These are phyloP conservation scores for Meiosimyza decipiens DNA, from an alignment of 2,888 invertebrate species.

Conservation along the genomic window DNA sequence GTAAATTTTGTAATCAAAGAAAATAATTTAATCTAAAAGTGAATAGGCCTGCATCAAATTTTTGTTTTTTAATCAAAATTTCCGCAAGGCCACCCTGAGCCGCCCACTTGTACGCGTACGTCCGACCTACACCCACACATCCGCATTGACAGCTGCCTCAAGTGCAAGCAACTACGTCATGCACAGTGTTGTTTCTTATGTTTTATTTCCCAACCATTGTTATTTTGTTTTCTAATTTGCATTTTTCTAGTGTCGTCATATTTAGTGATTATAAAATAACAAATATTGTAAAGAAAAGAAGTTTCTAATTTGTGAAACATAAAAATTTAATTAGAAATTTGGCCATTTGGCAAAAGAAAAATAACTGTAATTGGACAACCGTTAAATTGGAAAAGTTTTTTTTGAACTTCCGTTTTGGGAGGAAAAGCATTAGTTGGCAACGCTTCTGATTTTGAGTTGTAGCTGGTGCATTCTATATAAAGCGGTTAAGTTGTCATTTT, in stretches of 20 bases:
- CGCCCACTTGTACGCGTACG: not conserved
- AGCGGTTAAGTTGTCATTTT: not conserved
- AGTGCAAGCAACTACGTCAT: slow-evolving; percentile 32
- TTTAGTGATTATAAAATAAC: slow-evolving; percentile 23
- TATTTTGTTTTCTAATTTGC: slow-evolving; percentile 5
- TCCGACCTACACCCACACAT: slow-evolving; percentile 21
- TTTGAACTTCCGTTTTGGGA: not conserved
- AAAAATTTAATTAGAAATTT: too few species aligned
- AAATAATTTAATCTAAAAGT: too few species aligned
- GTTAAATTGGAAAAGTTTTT: too few species aligned
- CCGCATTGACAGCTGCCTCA: slow-evolving; percentile 24
- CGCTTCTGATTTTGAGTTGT: not conserved
- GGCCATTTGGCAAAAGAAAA: too few species aligned
- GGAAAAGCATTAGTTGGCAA: not conserved
- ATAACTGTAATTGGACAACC: too few species aligned
- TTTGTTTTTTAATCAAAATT: too few species aligned
- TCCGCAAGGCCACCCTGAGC: slow-evolving; percentile 14
- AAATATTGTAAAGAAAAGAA: too few species aligned
- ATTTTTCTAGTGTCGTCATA: slow-evolving; percentile 13
- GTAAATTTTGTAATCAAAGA: too few species aligned
- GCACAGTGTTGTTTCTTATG: not conserved
- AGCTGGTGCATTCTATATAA: not conserved
- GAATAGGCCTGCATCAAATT: too few species aligned
- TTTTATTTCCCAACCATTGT: not conserved
- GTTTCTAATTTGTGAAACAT: too few species aligned